Evolutionary conservation across 2,888 invertebrate species (phyloP), one percentile per base, ranked within the genome.

Genomic region (Drosophila acutilabella): DNA sequence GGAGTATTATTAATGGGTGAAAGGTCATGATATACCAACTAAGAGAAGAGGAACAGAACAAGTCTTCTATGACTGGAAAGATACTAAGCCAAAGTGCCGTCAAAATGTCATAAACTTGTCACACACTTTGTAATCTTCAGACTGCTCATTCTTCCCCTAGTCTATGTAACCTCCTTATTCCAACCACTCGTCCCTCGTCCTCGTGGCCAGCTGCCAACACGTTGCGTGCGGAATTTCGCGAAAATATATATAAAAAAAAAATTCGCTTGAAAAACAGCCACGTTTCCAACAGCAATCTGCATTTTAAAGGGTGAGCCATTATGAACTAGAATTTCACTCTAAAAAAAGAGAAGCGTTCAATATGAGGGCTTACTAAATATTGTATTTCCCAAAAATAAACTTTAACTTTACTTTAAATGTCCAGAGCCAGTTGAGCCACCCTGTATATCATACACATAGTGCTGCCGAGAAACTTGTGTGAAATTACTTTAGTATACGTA

Each of bases 81-180:
- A 50, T 50, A 56, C 59, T 61, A 59, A 64, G 73, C 75, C 76
- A 66, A 59, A 76, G 65, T 51, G 77, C 77, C 80, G 80, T 81
- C 88, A 81, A 73, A 85, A 85, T 76, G 69, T 78, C 88, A 81
- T 85, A 87, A 83, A 87, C 73, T 87, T 85, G 80, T 78, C 80
- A 81, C 75, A 81, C 87, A 82, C 77, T 82, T 82, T 84, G 87
- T 71, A 82, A 84, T 84, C 82, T 74, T 51, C 48, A 71, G 36
- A n/a, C 40, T 14, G 5, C 26, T 47, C 10, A 1, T 13, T 26
- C 33, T 41, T 20, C 26, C 5, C 45, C 10, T n/a, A 20, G 40
- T 16, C 23, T 23, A 23, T 23, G 23, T 23, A 23, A 6, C 40
- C 50, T 30, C 45, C 30, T 5, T 8, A 33, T 10, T 8, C 33